Conservation (phyloP, 2,888 invertebrate species). For the Bombyx huttoni region DNA sequence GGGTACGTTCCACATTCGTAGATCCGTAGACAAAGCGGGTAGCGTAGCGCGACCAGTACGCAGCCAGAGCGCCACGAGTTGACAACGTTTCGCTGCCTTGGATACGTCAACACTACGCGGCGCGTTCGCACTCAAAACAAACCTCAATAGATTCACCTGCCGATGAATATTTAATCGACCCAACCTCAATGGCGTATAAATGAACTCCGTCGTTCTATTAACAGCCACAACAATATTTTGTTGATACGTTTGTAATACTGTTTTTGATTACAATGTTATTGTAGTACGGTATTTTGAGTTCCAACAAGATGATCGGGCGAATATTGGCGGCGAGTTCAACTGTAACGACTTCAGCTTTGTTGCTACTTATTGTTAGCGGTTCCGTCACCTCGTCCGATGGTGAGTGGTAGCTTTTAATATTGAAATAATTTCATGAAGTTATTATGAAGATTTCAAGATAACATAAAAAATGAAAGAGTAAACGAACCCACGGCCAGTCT, state of each 20-base stretch:
- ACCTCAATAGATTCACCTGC: constrained; percentile 41
- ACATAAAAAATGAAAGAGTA: too few species aligned
- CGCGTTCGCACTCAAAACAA: constrained; percentile 22
- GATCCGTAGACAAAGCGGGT: constrained; percentile 30
- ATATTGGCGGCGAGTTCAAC: constrained; percentile 36
- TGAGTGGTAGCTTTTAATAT: constrained; percentile 22
- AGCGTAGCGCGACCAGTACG: constrained; percentile 35
- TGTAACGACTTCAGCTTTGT: constrained; percentile 31
- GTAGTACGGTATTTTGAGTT: constrained; percentile 36
- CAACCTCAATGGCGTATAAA: constrained; percentile 51
- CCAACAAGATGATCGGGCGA: constrained; percentile 42
- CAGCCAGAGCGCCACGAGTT: constrained; percentile 37
- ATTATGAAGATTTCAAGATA: not conserved
- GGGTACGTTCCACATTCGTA: constrained; percentile 22
- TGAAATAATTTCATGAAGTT: not conserved
- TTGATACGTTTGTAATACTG: constrained; percentile 45
- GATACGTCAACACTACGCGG: constrained; percentile 22
- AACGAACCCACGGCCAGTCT: too few species aligned
- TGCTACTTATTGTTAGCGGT: constrained; percentile 38
- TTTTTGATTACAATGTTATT: constrained; percentile 40
- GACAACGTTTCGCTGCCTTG: constrained; percentile 27
- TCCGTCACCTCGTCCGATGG: constrained; percentile 48
- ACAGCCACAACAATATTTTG: constrained; percentile 37
- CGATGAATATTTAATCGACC: constrained; percentile 60
- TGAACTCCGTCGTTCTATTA: constrained; percentile 32